A percentile compares a stretch with the other conserved stretches of the same genome.
Conservation (phyloP, 2,113 vertebrate genomes). For the Ranitomeya variabilis region DNA sequence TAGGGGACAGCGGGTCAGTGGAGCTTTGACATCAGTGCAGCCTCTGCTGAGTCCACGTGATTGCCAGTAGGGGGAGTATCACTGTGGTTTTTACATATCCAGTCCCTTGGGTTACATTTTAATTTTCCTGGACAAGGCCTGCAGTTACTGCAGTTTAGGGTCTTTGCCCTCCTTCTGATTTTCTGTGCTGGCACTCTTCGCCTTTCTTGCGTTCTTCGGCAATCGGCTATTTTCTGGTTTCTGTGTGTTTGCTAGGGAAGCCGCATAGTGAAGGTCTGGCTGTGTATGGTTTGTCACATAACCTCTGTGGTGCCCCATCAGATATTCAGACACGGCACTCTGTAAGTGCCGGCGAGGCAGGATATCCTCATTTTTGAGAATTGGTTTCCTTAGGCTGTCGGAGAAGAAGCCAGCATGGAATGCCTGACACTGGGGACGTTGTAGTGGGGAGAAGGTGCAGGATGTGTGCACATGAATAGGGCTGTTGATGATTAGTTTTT, state of each 20-base stretch:
- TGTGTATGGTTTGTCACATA: conserved; percentile 8
- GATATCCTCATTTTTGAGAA: background rate
- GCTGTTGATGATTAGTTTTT: too few species aligned
- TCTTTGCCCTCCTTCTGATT: too few species aligned
- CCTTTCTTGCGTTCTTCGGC: background rate
- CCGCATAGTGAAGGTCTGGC: background rate
- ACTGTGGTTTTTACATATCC: too few species aligned
- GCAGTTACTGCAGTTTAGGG: too few species aligned
- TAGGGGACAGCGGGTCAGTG: too few species aligned
- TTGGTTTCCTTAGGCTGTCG: background rate
- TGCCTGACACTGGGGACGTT: background rate
- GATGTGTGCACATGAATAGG: too few species aligned
- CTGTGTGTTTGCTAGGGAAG: background rate
- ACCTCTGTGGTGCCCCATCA: background rate
- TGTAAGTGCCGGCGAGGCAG: background rate
- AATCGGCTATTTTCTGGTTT: background rate
- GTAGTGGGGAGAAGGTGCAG: background rate
- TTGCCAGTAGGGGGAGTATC: too few species aligned
- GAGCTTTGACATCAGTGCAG: too few species aligned
- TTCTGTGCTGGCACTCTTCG: background rate
- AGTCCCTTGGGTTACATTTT: too few species aligned
- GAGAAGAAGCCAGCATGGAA: background rate
- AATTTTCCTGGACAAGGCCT: too few species aligned
- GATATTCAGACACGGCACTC: background rate
- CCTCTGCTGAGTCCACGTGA: too few species aligned